Percentiles rank a stretch among this genome's conserved stretches.
Evolutionary conservation across 2,113 vertebrate species (phyloP).

Genomic region (Gopherus flavomarginatus): DNA sequence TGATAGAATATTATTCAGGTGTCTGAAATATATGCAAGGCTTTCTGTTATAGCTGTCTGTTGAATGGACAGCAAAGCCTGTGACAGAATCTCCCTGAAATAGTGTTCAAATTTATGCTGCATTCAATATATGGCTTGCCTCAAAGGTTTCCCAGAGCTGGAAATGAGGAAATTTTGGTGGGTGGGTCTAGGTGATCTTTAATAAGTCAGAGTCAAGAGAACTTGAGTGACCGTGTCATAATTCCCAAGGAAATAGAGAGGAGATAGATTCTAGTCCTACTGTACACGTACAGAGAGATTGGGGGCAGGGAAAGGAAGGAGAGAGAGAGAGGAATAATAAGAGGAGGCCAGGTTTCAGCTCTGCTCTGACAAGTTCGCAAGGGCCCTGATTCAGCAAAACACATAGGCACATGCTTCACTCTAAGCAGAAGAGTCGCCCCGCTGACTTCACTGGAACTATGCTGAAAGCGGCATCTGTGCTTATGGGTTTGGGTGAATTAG

Average conservation of each 20-base stretch:
- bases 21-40: neutral
- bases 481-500: slow-evolving; percentile 45
- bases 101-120: neutral
- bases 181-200: neutral
- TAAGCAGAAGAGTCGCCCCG: accelerated
- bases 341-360: neutral
- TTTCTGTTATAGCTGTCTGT: neutral
- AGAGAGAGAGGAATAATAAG: neutral
- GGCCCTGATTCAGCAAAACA: accelerated
- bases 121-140: accelerated
- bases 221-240: accelerated
- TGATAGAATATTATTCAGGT: neutral
- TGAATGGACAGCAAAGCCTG: neutral
- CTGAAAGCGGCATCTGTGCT: accelerated
- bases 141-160: neutral
- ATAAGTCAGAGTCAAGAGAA: neutral
- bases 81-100: neutral
- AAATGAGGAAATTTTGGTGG: accelerated
- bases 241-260: accelerated
- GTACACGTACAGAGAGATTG: neutral
- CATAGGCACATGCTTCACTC: neutral
- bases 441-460: neutral
- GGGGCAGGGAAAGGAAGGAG: neutral
- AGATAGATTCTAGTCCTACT: neutral
- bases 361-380: neutral